These are phyloP conservation scores for Meandrusa payeni DNA, from an alignment of 2,888 invertebrate species.

Conservation along the genomic window DNA sequence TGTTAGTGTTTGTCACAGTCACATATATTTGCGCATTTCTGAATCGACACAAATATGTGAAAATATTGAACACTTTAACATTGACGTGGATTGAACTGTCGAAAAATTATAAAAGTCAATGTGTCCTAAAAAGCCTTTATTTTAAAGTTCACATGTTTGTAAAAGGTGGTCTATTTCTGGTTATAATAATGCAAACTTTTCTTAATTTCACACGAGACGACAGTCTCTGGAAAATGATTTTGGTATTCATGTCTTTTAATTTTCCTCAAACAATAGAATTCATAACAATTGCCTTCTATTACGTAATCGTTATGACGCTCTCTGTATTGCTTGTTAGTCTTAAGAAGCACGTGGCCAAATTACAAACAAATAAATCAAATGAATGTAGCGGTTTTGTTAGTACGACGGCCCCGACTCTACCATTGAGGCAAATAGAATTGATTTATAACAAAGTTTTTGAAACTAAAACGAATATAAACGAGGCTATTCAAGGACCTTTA, in stretches of 20 bases:
- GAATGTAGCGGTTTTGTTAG: conserved; percentile 33
- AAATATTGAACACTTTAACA: conserved; percentile 48
- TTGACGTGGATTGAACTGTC: conserved; percentile 39
- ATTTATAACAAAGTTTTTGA: conserved; percentile 48
- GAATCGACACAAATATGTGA: conserved; percentile 47
- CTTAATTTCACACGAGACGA: conserved; percentile 50
- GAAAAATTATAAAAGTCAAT: conserved; percentile 32
- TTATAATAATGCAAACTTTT: conserved; percentile 39
- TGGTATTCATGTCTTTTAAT: conserved; percentile 49
- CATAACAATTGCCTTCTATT: conserved; percentile 46
- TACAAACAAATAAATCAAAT: conserved; percentile 30
- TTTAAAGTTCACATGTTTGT: conserved; percentile 39
- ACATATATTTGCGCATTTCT: conserved; percentile 47
- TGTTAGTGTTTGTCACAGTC: conserved; percentile 40
- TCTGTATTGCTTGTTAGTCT: conserved; percentile 45
- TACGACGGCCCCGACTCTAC: conserved; percentile 33
- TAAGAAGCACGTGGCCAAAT: conserved; percentile 36
- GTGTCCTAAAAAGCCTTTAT: conserved; percentile 37
- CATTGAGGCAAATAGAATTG: conserved; percentile 47
- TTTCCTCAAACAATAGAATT: conserved; percentile 60
- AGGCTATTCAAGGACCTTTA: conserved; percentile 54
- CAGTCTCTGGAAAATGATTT: conserved; percentile 52
- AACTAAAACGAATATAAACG: conserved; percentile 48
- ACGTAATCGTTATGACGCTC: conserved; percentile 46
- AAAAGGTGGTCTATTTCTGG: conserved; percentile 32